These are phyloP conservation scores for Laothoe populi DNA, from an alignment of 2,888 invertebrate genomes.

Conservation along the genomic window DNA sequence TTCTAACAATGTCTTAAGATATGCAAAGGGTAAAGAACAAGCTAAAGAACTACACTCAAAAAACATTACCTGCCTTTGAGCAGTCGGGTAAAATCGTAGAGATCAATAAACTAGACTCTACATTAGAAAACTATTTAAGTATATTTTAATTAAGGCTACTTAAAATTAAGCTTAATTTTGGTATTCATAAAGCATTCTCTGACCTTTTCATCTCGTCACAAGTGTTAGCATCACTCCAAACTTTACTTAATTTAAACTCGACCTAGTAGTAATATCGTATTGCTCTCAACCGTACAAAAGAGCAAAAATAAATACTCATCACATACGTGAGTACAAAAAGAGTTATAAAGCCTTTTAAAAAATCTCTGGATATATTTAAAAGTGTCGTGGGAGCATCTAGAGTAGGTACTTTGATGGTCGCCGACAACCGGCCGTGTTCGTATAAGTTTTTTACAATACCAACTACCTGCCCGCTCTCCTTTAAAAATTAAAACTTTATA, in stretches of 20 bases:
- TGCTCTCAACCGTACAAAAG: constrained; percentile 41
- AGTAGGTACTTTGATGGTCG: constrained; percentile 65
- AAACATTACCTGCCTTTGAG: too few species aligned
- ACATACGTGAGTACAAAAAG: constrained; percentile 57
- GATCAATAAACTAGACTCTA: too few species aligned
- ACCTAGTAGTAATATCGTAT: constrained; percentile 2
- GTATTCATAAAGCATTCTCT: too few species aligned
- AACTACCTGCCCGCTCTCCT: constrained; percentile 70
- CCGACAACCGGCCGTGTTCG: constrained; percentile 61
- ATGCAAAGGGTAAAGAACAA: too few species aligned
- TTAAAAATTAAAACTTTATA: constrained; percentile 74
- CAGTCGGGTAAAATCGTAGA: too few species aligned
- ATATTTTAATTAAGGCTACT: too few species aligned
- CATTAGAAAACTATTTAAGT: too few species aligned
- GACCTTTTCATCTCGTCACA: too few species aligned
- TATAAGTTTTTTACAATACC: constrained; percentile 72
- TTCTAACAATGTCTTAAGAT: too few species aligned
- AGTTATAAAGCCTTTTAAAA: constrained; percentile 63
- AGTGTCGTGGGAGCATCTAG: constrained; percentile 73
- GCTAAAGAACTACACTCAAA: too few species aligned
- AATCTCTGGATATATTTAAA: constrained; percentile 70
- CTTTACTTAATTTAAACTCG: too few species aligned
- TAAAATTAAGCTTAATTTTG: too few species aligned
- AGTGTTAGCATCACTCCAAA: not conserved
- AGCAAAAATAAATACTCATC: constrained; percentile 48